Conservation (phyloP, 2,888 invertebrate genomes). For the Aphidius colemani region DNA sequence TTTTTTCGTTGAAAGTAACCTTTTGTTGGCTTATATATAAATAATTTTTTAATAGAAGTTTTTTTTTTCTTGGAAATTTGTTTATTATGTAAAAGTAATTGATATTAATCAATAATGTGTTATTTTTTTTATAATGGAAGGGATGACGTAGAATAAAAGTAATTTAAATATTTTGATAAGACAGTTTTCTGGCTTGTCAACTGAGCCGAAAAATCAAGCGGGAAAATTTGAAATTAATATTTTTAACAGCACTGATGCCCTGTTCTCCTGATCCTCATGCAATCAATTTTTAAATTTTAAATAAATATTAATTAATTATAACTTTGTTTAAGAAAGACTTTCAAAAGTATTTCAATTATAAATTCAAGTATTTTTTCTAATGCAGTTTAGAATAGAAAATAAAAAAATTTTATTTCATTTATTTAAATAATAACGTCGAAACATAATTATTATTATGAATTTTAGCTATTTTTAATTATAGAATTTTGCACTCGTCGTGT, state of each 20-base stretch:
- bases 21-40: no score
- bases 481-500: constrained; percentile 17
- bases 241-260: neutral
- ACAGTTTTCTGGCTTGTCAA: constrained; percentile 33
- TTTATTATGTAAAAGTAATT: no score
- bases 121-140: neutral
- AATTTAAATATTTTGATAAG: constrained; percentile 16
- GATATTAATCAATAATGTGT: neutral
- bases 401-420: neutral
- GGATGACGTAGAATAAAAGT: neutral
- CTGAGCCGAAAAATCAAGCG: constrained; percentile 16
- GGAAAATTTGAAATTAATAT: no score
- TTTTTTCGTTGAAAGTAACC: neutral
- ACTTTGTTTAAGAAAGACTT: no score
- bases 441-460: neutral
- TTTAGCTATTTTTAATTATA: constrained; percentile 22
- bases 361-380: no score
- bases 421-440: constrained; percentile 18
- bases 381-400: neutral
- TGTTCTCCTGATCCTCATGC: neutral
- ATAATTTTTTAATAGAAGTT: neutral
- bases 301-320: no score
- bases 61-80: neutral
- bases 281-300: neutral
- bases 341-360: no score